Evolutionary conservation across 35 echinoderm and acorn worm genomes (phyloP), one percentile per base, ranked within the genome.

Genomic region (Ophioderma brevispina): DNA sequence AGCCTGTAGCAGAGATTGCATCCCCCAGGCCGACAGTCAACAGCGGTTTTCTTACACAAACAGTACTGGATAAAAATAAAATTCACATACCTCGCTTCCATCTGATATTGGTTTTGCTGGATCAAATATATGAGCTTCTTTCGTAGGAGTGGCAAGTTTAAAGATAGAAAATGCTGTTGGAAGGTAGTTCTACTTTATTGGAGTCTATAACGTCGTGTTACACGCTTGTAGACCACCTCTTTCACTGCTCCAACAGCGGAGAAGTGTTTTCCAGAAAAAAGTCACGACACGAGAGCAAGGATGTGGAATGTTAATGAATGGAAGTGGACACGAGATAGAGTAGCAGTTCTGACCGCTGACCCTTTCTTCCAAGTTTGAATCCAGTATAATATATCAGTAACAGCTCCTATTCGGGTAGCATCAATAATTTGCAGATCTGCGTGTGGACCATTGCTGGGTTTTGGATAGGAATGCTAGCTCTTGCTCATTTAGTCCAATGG

Each of bases 401-500:
- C 88, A n/a, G 91, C 87, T 28, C 90, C 87, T 21, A 99, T 95
- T 59, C 95, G 93, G 55, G 91, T 79, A 38, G 90, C 93, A 28
- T 52, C 19, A 21, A 82, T 82, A 36, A 81, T 50, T 38, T 87
- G 36, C 15, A 99, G 33, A 32, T 89, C 91, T 10, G 83, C 38
- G 52, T 92, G 70, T 32, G 90, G 87, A 43, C 94, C 90, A 19
- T 79, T 56, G 70, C 87, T 95, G 50, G 87, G 84, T n/a, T 17
- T 76, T 40, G 13, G 97, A 92, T 15, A 99, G 75, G 55, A 95
- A 88, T 39, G 78, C 39, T 23, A 99, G 81, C 43, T 99, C 97
- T 83, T 99, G 97, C 85, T 99, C 97, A 81, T 99, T 99, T 36
- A 99, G 37, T 28, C 97, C 97, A 63, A 99, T 49, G 31, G 97